A percentile compares a stretch with the other conserved stretches of the same genome.
Conservation (phyloP, 2,113 vertebrate genomes). For the Salvelinus fontinalis region DNA sequence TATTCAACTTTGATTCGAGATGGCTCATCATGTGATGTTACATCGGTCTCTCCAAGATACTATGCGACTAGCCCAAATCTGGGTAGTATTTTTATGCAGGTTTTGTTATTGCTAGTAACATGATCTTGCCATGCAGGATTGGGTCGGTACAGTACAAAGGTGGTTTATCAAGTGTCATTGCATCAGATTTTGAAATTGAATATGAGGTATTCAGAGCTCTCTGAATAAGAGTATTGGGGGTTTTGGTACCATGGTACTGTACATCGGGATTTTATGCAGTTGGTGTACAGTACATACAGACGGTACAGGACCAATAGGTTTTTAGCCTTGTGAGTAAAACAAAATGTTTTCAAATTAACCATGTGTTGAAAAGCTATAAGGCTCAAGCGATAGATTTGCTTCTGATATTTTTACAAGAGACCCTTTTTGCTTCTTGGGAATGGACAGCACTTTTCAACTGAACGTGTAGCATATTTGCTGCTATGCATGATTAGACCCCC, state of each 20-base stretch:
- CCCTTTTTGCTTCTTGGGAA: conserved; percentile 52
- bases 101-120: too few relatives aligned
- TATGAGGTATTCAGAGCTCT: too few relatives aligned
- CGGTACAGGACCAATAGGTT: conserved; percentile 37
- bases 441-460: conserved; percentile 71
- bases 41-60: background rate
- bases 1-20: background rate
- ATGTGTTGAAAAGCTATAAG: conserved; percentile 16
- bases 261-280: too few relatives aligned
- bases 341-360: background rate
- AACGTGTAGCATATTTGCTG: conserved; percentile 40
- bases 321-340: conserved; percentile 8
- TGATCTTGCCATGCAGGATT: too few relatives aligned
- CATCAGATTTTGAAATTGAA: too few relatives aligned
- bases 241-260: too few relatives aligned
- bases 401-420: conserved; percentile 59
- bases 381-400: too few relatives aligned
- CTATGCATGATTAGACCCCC: too few relatives aligned
- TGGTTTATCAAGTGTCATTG: too few relatives aligned
- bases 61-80: background rate
- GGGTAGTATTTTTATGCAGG: background rate
- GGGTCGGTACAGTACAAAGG: too few relatives aligned
- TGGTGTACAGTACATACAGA: too few relatives aligned
- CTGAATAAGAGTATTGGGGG: too few relatives aligned
- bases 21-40: background rate